Base-by-base conservation (phyloP, 2,113 vertebrate species). In the Silurus glanis region DNA sequence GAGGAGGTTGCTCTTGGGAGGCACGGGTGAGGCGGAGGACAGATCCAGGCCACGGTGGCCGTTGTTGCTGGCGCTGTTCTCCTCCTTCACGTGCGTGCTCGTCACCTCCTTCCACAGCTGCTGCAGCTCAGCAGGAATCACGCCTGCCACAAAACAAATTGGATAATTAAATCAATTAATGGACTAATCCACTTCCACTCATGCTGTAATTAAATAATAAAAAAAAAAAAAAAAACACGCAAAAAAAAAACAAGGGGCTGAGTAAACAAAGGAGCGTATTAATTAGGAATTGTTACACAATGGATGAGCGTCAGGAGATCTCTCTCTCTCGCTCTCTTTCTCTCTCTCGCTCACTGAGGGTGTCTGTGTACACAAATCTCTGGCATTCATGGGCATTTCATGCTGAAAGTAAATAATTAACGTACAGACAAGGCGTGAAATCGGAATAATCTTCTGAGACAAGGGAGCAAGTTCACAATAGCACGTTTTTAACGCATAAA, bases 71-170 rank as follows among this genome's bases (percentile, higher is more conserved):
- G 92, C 93, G 84, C 93, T 94, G 92, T 95, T 94, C 93, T 99
- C 98, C 92, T 98, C 98, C 83, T 97, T 96, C 83, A 96, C 95
- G 79, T 96, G 94, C 85, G 96, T 94, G 83, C 95, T 94, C 87
- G 98, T 97, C 93, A 99, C 97, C 95, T 99, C 98, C 94, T 99
- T 99, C 98, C 98, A 99, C 94, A 99, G 97, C 94, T 99, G 98
- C 96, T 99, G 98, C 91, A 99, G 96, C 94, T 99, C 98, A 85
- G 96, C 94, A 96, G 98, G 97, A 98, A 99, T 98, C 96, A 99
- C 97, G 97, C 98, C 98, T 99, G 96, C 95, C 95, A 99, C 96
- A 97, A 84, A 97, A 99, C 97, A 97, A 97, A 98, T 96, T 97
- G 96, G 96, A 97, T 97, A 97, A 97, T 97, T 96, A 97, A 97